phyloP scores from a whole-genome alignment of 2,888 invertebrate species.

The Tetragnatha montana region DNA sequence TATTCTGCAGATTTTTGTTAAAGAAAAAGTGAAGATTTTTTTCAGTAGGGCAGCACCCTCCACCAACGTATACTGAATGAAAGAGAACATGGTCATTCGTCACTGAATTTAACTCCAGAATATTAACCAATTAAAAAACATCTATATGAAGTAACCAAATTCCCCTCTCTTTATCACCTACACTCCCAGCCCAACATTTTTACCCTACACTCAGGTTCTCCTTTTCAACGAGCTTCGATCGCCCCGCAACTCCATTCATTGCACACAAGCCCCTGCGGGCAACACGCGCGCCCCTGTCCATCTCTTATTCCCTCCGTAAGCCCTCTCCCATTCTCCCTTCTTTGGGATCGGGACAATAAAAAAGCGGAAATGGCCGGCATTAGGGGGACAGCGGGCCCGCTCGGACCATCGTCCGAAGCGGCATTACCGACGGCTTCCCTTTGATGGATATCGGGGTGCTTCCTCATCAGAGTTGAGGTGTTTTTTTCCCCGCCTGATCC shows the following conservation, averaged over 20 bases:
- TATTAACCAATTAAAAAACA: no score
- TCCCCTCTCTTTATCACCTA: no score
- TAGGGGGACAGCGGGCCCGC: conserved; percentile 34
- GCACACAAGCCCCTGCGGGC: background rate
- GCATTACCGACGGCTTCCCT: conserved; percentile 47
- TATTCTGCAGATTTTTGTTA: no score
- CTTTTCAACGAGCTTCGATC: background rate
- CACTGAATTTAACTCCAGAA: no score
- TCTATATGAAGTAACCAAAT: no score
- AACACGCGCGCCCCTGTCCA: conserved; percentile 4
- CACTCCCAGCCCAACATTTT: no score
- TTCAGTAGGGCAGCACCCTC: no score
- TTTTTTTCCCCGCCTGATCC: conserved; percentile 4
- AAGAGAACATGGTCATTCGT: no score
- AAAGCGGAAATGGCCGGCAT: conserved; percentile 69
- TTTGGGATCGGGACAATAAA: conserved; percentile 59
- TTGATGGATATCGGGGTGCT: conserved; percentile 65
- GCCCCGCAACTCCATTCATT: background rate
- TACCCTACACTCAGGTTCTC: background rate
- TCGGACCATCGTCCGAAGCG: conserved; percentile 37
- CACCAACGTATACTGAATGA: no score
- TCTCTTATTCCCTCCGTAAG: conserved; percentile 18
- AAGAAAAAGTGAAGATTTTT: no score
- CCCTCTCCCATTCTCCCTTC: conserved; percentile 12
- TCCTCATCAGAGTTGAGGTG: conserved; percentile 51